phyloP scores from a whole-genome alignment of 2,113 vertebrate genomes.

The Pan troglodytes region NHGRI_mPanTro3-v2.1_pri NC_072416.2:26121501-26122000 shows the following conservation, averaged over 20 bases:
- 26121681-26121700: not conserved
- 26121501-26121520: not conserved
- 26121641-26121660: not conserved
- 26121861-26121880: rapidly evolving
- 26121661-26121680: not conserved
- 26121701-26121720: not conserved
- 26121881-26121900: not conserved
- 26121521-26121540: not conserved
- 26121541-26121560: not conserved
- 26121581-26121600: not conserved
- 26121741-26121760: not conserved
- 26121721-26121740: not conserved
- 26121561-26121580: not conserved
- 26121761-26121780: not conserved
- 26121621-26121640: not conserved
- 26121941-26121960: not conserved
- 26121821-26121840: not conserved
- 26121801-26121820: not conserved
- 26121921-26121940: not conserved
- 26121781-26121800: not conserved
- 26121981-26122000: not conserved
- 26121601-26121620: not conserved
- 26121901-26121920: not conserved
- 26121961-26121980: not conserved
- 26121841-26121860: not conserved